Base-by-base conservation (phyloP, 2,888 invertebrate genomes). In the Alviniconcha strummeri region DNA sequence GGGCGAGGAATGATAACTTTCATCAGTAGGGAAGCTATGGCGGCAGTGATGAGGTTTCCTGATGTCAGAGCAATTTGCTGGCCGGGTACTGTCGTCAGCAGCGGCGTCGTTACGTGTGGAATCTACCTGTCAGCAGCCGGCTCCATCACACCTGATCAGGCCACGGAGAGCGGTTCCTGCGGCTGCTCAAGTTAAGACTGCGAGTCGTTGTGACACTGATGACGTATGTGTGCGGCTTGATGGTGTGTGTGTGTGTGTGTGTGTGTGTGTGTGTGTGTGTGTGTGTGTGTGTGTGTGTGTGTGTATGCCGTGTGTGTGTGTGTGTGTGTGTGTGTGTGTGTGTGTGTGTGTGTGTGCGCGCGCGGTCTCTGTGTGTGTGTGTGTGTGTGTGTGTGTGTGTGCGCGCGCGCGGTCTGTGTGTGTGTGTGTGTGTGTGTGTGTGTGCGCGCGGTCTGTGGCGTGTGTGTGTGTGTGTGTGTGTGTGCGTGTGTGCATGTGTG, bases 1-100 rank as follows among this genome's bases (percentile, higher is more conserved):
- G 13, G 56, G 80, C 69, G 80, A 55, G 67, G 80, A 80, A 7
- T 55, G 80, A 36, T 17, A n/a, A 5, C 55, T 55, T 15, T 80
- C 80, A 55, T 69, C 69, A 56, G 52, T 54, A 15, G 19, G 19
- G 17, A 19, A 7, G n/a, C 54, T 52, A 69, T 69, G 69, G 80
- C n/a, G n/a, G 17, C n/a, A n/a, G 17, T 80, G 80, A 80, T 80
- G 80, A 54, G 55, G 15, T 69, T 80, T 69, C 80, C 80, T 55
- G 80, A 69, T 55, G 80, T 15, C n/a, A 55, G 80, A 67, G 69
- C 67, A 69, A 80, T 80, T 80, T 55, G 80, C 80, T 80, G 69
- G 17, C 80, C 60, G 67, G 69, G 17, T 52, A 80, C 80, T 80
- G 80, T 80, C 80, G 55, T 80, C 80, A 17, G 69, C 19, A 55